A percentile compares a stretch with the other conserved stretches of the same genome.
Conservation (phyloP, 2,797 vertebrate genomes). For the Tenualosa thibaudeaui region DNA sequence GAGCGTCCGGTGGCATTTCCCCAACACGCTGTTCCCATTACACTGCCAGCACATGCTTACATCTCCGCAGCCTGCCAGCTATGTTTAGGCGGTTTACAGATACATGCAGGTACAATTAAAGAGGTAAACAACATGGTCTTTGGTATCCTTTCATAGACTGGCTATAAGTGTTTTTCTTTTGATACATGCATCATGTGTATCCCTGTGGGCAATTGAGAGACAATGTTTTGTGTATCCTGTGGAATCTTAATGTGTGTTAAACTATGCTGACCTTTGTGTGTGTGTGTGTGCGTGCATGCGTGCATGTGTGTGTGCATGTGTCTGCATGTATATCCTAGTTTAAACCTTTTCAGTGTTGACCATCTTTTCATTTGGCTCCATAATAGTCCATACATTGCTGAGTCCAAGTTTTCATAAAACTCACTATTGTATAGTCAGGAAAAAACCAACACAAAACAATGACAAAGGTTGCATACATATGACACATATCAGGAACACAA, state of each 20-base stretch:
- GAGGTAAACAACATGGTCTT: conserved; percentile 44
- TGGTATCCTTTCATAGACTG: background rate
- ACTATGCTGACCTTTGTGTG: background rate
- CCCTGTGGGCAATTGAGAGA: conserved; percentile 32
- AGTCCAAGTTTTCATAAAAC: background rate
- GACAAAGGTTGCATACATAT: background rate
- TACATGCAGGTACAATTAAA: conserved; percentile 49
- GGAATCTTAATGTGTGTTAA: background rate
- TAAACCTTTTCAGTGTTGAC: background rate
- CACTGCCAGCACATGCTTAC: conserved; percentile 18
- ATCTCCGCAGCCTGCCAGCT: conserved; percentile 3
- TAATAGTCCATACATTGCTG: background rate
- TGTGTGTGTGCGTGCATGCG: background rate
- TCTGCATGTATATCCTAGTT: background rate
- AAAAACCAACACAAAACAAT: background rate
- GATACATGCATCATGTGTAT: conserved; percentile 30
- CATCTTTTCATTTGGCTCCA: background rate
- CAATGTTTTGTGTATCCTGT: background rate
- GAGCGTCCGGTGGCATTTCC: conserved; percentile 37
- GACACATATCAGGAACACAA: background rate
- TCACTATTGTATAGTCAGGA: background rate
- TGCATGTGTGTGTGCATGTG: background rate
- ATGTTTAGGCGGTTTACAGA: conserved; percentile 46
- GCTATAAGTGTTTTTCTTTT: conserved; percentile 1
- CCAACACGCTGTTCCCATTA: conserved; percentile 50